Conservation (phyloP, 2,113 vertebrate species). For the Thunnus maccoyii region DNA sequence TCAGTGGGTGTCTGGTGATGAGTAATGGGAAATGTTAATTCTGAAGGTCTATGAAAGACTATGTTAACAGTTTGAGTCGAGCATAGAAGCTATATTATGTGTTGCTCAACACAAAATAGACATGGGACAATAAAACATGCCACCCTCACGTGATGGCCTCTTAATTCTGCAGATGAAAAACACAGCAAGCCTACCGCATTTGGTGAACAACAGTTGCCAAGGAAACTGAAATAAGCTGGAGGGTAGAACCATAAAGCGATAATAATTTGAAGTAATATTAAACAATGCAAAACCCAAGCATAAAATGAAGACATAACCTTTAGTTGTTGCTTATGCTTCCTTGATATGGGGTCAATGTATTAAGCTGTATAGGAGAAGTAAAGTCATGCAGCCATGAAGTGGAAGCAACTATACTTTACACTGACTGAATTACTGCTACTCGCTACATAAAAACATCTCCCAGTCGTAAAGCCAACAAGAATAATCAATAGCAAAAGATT, state of each 20-base stretch:
- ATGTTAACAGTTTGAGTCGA: too few relatives aligned
- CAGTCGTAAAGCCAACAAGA: background rate
- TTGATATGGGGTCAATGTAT: background rate
- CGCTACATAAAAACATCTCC: constrained; percentile 1
- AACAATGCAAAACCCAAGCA: background rate
- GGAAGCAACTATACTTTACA: background rate
- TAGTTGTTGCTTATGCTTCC: background rate
- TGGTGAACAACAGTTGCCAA: constrained; percentile 26
- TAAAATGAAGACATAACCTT: background rate
- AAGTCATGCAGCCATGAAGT: background rate
- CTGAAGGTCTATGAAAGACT: too few relatives aligned
- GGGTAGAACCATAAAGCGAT: background rate
- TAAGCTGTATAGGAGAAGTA: background rate
- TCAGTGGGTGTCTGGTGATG: too few relatives aligned
- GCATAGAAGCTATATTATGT: too few relatives aligned
- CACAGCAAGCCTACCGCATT: background rate
- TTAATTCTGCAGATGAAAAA: background rate
- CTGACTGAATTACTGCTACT: background rate
- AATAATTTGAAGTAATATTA: background rate
- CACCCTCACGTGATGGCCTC: constrained; percentile 3
- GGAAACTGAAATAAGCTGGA: constrained; percentile 10
- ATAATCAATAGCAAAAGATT: constrained; percentile 4
- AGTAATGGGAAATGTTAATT: too few relatives aligned
- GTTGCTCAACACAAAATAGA: constrained; percentile 8
- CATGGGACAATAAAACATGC: background rate